Conservation (phyloP, 2,113 vertebrate genomes). For the Oncorhynchus nerka region DNA sequence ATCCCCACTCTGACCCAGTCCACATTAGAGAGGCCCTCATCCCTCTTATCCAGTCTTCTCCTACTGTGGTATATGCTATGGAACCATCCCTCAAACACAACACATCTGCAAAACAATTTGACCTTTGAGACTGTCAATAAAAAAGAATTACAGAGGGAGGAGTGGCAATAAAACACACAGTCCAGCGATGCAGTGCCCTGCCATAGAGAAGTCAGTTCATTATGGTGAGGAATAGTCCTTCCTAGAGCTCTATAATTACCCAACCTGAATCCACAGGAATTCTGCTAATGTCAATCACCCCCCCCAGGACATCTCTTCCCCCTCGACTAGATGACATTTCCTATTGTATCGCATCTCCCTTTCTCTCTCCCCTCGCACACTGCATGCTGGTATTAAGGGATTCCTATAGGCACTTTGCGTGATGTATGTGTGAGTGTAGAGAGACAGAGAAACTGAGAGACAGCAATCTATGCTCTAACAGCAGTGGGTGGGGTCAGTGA, state of each 20-base stretch:
- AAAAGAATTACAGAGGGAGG: background rate
- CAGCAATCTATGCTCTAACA: background rate
- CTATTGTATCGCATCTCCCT: slow-evolving; percentile 41
- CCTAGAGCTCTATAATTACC: slow-evolving; percentile 42
- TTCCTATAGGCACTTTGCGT: background rate
- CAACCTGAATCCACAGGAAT: slow-evolving; percentile 31
- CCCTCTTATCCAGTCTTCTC: slow-evolving; percentile 5
- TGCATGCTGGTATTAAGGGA: background rate
- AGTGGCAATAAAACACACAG: background rate
- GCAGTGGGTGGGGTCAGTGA: background rate
- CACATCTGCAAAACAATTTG: slow-evolving; percentile 29
- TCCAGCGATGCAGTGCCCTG: slow-evolving; percentile 13
- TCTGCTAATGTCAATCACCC: slow-evolving; percentile 54
- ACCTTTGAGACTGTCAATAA: slow-evolving; percentile 5
- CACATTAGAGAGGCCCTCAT: background rate
- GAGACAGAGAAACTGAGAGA: background rate
- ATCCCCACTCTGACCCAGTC: too few species aligned
- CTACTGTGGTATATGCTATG: slow-evolving; percentile 12
- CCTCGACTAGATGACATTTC: slow-evolving; percentile 32
- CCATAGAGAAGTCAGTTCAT: slow-evolving; percentile 27
- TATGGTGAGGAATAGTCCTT: slow-evolving; percentile 26
- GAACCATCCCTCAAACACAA: slow-evolving; percentile 14
- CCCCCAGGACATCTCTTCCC: slow-evolving; percentile 32
- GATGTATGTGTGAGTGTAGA: background rate
- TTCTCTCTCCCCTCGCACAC: background rate